A percentile compares a stretch with the other conserved stretches of the same genome.
Evolutionary conservation across 2,113 vertebrate genomes (phyloP).

Genomic region (Syngnathus scovelli): DNA sequence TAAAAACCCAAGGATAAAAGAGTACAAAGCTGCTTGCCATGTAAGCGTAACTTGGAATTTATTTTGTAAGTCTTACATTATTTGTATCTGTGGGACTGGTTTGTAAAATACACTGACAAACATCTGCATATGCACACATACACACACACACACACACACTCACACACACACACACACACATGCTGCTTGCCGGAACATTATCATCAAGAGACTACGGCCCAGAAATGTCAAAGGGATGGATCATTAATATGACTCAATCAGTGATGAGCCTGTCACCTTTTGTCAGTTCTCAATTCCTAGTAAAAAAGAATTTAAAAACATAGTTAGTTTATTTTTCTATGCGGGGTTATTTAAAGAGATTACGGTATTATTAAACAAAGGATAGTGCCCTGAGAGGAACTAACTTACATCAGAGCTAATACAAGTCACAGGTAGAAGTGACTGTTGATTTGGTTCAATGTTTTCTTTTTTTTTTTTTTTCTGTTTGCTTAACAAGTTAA

Average conservation of each 20-base stretch:
- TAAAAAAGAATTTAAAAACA: slow-evolving; percentile 58
- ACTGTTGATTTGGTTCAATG: slow-evolving; percentile 34
- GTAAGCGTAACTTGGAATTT: slow-evolving; percentile 97
- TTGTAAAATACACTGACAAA: slow-evolving; percentile 85
- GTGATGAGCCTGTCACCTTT: slow-evolving; percentile 42
- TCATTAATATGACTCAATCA: slow-evolving; percentile 41
- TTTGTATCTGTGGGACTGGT: slow-evolving; percentile 99
- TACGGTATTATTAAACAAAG: slow-evolving; percentile 67
- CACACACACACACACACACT: slow-evolving; percentile 16
- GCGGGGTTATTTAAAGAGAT: slow-evolving; percentile 75
- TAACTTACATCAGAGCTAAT: slow-evolving; percentile 50
- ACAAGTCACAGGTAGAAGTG: slow-evolving; percentile 39
- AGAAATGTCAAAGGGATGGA: slow-evolving; percentile 44
- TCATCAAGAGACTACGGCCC: slow-evolving; percentile 54
- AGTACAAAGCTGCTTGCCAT: slow-evolving; percentile 90
- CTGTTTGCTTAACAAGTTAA: slow-evolving; percentile 50
- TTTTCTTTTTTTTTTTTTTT: slow-evolving; percentile 30
- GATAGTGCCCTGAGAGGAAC: slow-evolving; percentile 32
- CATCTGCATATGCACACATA: slow-evolving; percentile 31
- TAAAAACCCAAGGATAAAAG: slow-evolving; percentile 68
- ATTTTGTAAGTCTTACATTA: slow-evolving; percentile 96
- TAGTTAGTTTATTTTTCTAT: slow-evolving; percentile 81
- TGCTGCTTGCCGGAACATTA: slow-evolving; percentile 36
- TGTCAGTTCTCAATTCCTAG: slow-evolving; percentile 68
- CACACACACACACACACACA: slow-evolving; percentile 14